Base-by-base conservation (phyloP, 2,797 vertebrate species). In the Sebastolobus alascanus region DNA sequence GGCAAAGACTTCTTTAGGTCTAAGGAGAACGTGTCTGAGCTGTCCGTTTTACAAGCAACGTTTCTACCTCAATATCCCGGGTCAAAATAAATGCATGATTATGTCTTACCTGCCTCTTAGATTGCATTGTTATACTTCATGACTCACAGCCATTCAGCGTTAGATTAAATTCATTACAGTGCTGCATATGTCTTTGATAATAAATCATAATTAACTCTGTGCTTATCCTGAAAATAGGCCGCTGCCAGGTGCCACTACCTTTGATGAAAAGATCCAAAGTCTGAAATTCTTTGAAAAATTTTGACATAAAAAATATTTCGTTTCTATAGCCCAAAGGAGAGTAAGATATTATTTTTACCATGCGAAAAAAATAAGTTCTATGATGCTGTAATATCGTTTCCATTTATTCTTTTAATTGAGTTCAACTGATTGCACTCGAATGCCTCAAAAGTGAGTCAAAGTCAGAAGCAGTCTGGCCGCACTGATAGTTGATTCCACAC, bases 381-480 rank as follows among this genome's bases (percentile, higher is more conserved):
- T 71, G 59, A 58, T 66, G 38, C 46, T 64, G 35, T 64, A 22
- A 81, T 75, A 77, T 68, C 13, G 18, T 61, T 86, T 80, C 78
- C 80, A 85, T 85, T 85, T 75, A 72, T 80, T 80, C 59, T 68
- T 79, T 88, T 85, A 91, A 92, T 90, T 81, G 79, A 82, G 87
- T 83, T 93, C 82, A 83, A 83, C 78, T 73, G 68, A 74, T 71
- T 68, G 73, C 70, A 69, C 84, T 82, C 13, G 2, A 80, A 77
- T 77, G 69, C 68, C 80, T 89, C 77, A 75, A 84, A 84, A 88
- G 75, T 73, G 84, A 84, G 64, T 79, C 74, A 37, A 83, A 84
- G 81, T 85, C 71, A 81, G 77, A 84, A 81, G 74, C 67, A 38
- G 68, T 35, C 59, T 37, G 75, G 22, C 71, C 54, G 63, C 56